These are phyloP conservation scores for Urechis unicinctus DNA, from an alignment of 2,888 invertebrate species.

Conservation along the genomic window DNA sequence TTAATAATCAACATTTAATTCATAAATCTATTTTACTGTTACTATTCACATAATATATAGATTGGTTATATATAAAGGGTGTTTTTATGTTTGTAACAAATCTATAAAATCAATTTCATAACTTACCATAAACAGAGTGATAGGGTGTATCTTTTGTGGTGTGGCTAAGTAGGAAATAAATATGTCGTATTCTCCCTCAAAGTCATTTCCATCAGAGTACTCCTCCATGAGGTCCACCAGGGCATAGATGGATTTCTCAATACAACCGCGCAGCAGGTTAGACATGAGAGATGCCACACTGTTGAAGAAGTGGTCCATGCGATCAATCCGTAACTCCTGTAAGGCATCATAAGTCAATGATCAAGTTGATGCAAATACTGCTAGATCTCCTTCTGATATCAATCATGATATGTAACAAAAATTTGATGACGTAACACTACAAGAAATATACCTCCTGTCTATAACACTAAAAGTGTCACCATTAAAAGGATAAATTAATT, in stretches of 20 bases:
- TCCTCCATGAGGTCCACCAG: slow-evolving; percentile 42
- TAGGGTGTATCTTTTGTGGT: slow-evolving; percentile 31
- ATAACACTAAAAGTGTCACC: too few species aligned
- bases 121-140: slow-evolving; percentile 42
- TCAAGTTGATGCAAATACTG: too few species aligned
- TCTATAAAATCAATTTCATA: neutral
- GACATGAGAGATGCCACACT: slow-evolving; percentile 74
- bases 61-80: neutral
- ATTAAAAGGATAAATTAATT: too few species aligned
- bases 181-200: slow-evolving; percentile 39
- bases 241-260: slow-evolving; percentile 41
- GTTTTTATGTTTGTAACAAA: neutral
- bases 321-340: slow-evolving; percentile 45
- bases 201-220: slow-evolving; percentile 43
- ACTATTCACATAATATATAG: too few species aligned
- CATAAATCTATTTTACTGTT: neutral
- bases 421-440: neutral
- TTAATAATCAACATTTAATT: neutral
- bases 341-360: slow-evolving; percentile 6
- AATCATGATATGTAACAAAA: neutral
- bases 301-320: slow-evolving; percentile 63
- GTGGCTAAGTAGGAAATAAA: slow-evolving; percentile 34
- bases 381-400: too few species aligned
- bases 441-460: too few species aligned
- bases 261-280: slow-evolving; percentile 59